phyloP scores from a whole-genome alignment of 2,797 vertebrate species.

The Gymnoscopelus microlampas region DNA sequence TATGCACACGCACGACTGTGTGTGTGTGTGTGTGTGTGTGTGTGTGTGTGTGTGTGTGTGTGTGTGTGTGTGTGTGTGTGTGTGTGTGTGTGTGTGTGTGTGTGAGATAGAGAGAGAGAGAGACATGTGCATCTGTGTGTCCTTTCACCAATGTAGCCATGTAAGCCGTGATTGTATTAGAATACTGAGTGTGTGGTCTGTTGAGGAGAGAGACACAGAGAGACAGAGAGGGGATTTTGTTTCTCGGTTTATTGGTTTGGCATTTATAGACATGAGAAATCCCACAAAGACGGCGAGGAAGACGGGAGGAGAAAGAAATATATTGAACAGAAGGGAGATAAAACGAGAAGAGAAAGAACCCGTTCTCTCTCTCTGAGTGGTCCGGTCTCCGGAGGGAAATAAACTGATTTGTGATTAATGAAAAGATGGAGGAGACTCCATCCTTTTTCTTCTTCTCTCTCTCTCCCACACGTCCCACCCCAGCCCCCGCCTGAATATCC shows the following conservation, averaged over 20 bases:
- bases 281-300: constrained; percentile 50
- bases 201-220: constrained; percentile 47
- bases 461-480: constrained; percentile 7
- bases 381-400: constrained; percentile 63
- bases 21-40: not conserved
- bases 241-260: constrained; percentile 79
- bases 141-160: constrained; percentile 61
- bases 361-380: constrained; percentile 62
- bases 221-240: constrained; percentile 62
- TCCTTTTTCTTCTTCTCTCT: not conserved
- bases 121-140: constrained; percentile 6
- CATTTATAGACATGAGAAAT: constrained; percentile 74
- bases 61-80: constrained; percentile 5
- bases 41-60: constrained; percentile 37
- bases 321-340: constrained; percentile 68
- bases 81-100: not conserved
- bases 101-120: not conserved
- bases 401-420: constrained; percentile 80
- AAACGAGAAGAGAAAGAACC: constrained; percentile 43
- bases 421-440: constrained; percentile 66
- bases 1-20: not conserved
- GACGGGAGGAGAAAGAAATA: constrained; percentile 41
- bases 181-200: constrained; percentile 69
- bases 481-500: constrained; percentile 55
- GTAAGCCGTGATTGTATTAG: constrained; percentile 74